Conservation (phyloP, 2,888 invertebrate species). For the Synergus umbraculus region DNA sequence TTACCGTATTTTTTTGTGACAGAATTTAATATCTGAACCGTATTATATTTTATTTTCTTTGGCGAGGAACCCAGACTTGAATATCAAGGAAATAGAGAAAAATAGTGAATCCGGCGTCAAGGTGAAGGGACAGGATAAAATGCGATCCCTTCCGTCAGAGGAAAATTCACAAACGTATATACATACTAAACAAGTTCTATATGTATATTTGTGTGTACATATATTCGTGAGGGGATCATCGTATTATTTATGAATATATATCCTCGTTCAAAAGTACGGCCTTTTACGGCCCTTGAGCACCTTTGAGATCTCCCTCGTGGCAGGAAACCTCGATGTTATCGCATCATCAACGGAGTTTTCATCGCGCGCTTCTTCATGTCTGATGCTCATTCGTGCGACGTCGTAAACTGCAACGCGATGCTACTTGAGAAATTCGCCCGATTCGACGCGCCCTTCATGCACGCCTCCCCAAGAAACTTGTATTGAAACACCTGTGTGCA, state of each 20-base stretch:
- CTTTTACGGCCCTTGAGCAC: neutral
- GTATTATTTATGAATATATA: constrained; percentile 13
- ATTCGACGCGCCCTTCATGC: constrained; percentile 31
- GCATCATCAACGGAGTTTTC: constrained; percentile 32
- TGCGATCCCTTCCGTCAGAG: constrained; percentile 62
- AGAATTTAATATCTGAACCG: neutral
- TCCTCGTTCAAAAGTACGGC: neutral
- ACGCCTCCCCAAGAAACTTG: constrained; percentile 13
- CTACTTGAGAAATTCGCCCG: constrained; percentile 31
- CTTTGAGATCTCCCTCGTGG: neutral
- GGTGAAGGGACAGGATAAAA: constrained; percentile 65
- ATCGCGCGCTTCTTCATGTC: constrained; percentile 20
- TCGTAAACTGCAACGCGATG: constrained; percentile 31
- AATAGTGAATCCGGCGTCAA: constrained; percentile 54
- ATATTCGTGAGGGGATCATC: neutral
- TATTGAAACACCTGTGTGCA: constrained; percentile 8
- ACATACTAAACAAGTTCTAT: constrained; percentile 17
- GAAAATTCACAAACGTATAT: constrained; percentile 50
- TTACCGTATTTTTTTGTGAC: neutral
- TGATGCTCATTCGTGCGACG: constrained; percentile 21
- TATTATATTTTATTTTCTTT: neutral
- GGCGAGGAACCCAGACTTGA: constrained; percentile 58
- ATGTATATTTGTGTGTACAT: neutral
- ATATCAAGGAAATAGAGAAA: constrained; percentile 41
- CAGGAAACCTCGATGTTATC: constrained; percentile 4